Conservation (phyloP, 64 coral and sea anemone genomes). For the Porites lutea region DNA sequence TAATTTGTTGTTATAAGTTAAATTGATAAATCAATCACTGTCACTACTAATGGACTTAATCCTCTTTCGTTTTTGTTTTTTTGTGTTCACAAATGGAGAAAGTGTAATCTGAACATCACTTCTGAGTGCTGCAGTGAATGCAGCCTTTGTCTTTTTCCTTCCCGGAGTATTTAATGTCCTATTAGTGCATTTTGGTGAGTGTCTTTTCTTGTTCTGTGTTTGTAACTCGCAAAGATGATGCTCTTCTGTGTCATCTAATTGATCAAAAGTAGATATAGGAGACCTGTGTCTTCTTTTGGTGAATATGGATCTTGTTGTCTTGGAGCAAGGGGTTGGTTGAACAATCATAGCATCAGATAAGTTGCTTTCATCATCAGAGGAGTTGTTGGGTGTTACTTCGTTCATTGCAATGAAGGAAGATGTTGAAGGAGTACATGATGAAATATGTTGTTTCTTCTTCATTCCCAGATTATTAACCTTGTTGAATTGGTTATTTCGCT, state of each 20-base stretch:
- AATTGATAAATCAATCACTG: neutral
- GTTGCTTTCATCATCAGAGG: slow-evolving; percentile 5
- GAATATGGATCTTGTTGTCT: slow-evolving; percentile 29
- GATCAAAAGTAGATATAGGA: neutral
- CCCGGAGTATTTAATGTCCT: neutral
- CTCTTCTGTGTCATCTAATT: neutral
- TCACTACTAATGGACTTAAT: neutral
- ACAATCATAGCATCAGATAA: slow-evolving; percentile 10
- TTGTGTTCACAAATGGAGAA: neutral
- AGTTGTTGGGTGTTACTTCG: neutral
- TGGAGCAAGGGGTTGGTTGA: slow-evolving; percentile 10
- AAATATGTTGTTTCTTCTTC: neutral
- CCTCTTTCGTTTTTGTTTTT: neutral
- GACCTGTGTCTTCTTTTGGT: slow-evolving; percentile 38
- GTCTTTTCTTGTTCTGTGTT: neutral
- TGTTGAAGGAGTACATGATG: neutral
- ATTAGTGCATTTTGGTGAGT: neutral
- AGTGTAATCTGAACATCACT: neutral
- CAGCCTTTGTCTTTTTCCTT: neutral
- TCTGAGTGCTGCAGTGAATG: neutral
- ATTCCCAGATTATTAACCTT: neutral
- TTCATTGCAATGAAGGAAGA: neutral
- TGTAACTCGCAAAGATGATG: no score
- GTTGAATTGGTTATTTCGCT: neutral
- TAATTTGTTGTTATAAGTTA: neutral